Evolutionary conservation across 2,888 invertebrate genomes (phyloP), one percentile per base, ranked within the genome.

Genomic region (Omphaloscelis lunosa): DNA sequence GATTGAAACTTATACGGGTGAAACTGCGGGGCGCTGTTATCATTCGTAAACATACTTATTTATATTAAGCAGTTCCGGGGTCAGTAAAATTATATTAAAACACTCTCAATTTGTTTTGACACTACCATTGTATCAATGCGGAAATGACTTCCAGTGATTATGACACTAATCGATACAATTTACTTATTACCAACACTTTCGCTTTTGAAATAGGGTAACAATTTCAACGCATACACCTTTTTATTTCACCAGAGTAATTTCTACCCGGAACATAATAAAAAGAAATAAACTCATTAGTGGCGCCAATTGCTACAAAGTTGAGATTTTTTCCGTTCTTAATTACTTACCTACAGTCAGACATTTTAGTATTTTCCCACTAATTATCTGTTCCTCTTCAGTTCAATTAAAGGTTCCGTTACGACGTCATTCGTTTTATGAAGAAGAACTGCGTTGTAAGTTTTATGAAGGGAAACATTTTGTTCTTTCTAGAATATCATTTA

Each of bases 311-410:
- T 48, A 51, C 56, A 70, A 79, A 70, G 80, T 80, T 75, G 67
- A 75, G 73, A 66, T 79, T 79, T 78, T 39, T 80, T 78, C 45
- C 48, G 23, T 68, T 71, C 77, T 65, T 87, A 85, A 87, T 85
- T 87, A 80, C 79, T 61, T 56, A 80, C 79, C 61, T 56, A 27
- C 66, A 71, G 76, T 39, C 69, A 61, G 75, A 72, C 79, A 83
- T 79, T 85, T 63, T 76, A 87, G 82, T 78, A 73, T 74, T 85
- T 83, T 69, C 51, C 34, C 68, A 79, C 89, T 82, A 83, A 89
- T 87, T 87, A 80, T 82, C 76, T 79, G 62, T 66, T 79, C 58
- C 59, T 75, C 79, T 87, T 75, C 51, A 71, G 72, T 82, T 85
- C 75, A 87, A 82, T 81, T 87, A 87, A 78, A 79, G 70, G 65